These are phyloP conservation scores for Enteromius radiatus DNA, from an alignment of 2,797 vertebrate genomes.

Conservation along the genomic window DNA sequence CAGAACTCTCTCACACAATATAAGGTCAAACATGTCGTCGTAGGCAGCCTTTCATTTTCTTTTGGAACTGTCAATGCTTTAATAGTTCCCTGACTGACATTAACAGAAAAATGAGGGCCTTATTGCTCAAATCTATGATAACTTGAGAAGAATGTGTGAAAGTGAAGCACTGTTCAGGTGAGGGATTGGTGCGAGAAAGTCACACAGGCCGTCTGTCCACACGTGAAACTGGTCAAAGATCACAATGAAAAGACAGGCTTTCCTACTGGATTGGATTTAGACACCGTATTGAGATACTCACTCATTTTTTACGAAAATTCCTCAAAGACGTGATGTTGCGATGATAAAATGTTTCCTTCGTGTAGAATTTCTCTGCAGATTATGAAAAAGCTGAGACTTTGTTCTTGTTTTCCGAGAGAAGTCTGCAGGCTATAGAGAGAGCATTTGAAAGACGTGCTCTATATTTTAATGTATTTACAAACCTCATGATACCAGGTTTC, in stretches of 20 bases:
- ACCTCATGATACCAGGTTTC: slow-evolving; percentile 30
- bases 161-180: slow-evolving; percentile 33
- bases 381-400: slow-evolving; percentile 10
- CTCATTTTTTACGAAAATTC: not conserved
- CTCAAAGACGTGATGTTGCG: slow-evolving; percentile 15
- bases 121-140: slow-evolving; percentile 75
- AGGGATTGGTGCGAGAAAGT: slow-evolving; percentile 35
- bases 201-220: not conserved
- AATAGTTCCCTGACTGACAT: slow-evolving; percentile 77
- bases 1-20: slow-evolving; percentile 56
- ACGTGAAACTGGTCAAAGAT: not conserved
- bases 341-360: slow-evolving; percentile 23
- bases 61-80: slow-evolving; percentile 70
- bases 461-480: slow-evolving; percentile 31
- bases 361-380: slow-evolving; percentile 23
- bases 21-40: slow-evolving; percentile 67
- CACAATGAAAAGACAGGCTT: not conserved
- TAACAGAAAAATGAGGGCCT: slow-evolving; percentile 73
- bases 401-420: slow-evolving; percentile 18
- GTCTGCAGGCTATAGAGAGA: slow-evolving; percentile 23
- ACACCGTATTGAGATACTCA: not conserved
- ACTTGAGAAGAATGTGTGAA: slow-evolving; percentile 70
- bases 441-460: slow-evolving; percentile 22
- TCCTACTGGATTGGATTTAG: not conserved
- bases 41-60: slow-evolving; percentile 78